phyloP scores from a whole-genome alignment of 2,113 vertebrate species.

The Hydrochoerus hydrochaeris region DNA sequence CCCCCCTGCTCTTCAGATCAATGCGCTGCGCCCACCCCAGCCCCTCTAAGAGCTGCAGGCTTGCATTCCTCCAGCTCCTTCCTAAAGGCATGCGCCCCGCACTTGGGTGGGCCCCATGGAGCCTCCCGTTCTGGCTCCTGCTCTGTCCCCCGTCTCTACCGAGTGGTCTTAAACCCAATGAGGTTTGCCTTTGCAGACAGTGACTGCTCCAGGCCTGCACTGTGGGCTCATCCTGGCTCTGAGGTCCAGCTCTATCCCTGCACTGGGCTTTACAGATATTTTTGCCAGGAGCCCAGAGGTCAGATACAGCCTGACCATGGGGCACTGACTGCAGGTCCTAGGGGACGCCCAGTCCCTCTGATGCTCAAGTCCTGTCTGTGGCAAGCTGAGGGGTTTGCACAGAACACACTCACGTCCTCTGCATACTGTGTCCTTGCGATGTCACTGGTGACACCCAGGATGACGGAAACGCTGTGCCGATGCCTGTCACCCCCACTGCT shows the following conservation, averaged over 20 bases:
- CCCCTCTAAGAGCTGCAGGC: neutral
- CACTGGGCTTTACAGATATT: accelerated
- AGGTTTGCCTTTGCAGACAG: neutral
- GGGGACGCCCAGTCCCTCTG: accelerated
- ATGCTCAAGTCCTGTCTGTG: too few species aligned
- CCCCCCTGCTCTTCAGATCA: neutral
- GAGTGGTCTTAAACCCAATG: slow-evolving; percentile 53
- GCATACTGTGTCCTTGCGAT: neutral
- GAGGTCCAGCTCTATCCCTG: neutral
- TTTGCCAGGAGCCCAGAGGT: accelerated
- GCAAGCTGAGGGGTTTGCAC: too few species aligned
- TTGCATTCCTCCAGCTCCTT: slow-evolving; percentile 5
- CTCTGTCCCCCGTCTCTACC: too few species aligned
- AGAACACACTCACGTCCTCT: neutral
- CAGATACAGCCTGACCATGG: neutral
- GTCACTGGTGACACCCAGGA: accelerated
- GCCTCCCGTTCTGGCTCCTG: neutral
- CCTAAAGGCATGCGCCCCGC: neutral
- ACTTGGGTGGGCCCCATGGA: neutral
- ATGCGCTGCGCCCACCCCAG: neutral
- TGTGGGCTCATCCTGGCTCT: neutral
- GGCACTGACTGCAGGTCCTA: neutral
- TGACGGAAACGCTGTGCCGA: accelerated
- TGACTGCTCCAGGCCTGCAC: neutral
- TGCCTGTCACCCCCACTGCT: too few species aligned